Evolutionary conservation across 1,140 invertebrate genomes (phyloP).

Genomic region (Bombus soroeensis): DNA sequence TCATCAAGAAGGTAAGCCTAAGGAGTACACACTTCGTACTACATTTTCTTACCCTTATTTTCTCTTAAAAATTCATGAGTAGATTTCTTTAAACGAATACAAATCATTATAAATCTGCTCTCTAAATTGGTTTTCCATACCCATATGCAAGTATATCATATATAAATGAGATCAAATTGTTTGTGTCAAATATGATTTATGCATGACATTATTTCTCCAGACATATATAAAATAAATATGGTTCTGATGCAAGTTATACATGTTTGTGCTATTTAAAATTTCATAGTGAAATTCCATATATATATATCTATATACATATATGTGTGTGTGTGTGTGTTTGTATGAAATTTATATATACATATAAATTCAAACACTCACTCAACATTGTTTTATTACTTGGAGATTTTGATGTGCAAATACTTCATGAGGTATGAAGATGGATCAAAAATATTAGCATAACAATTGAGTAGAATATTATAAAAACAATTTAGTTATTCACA

Average conservation of each 20-base stretch:
- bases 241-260: constrained; percentile 29
- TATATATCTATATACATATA: neutral
- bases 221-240: constrained; percentile 45
- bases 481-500: constrained; percentile 9
- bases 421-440: constrained; percentile 34
- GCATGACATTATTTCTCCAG: constrained; percentile 63
- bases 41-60: constrained; percentile 73
- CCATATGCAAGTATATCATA: constrained; percentile 53
- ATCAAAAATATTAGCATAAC: constrained; percentile 7
- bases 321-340: neutral
- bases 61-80: constrained; percentile 62
- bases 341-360: constrained; percentile 7
- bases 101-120: constrained; percentile 50
- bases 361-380: constrained; percentile 20
- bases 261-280: constrained; percentile 17
- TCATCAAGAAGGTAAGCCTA: constrained; percentile 82
- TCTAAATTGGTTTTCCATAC: constrained; percentile 56
- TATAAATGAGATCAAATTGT: constrained; percentile 51
- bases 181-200: constrained; percentile 59
- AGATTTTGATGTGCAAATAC: constrained; percentile 21
- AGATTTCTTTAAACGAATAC: constrained; percentile 57
- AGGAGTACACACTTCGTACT: constrained; percentile 77
- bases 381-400: neutral
- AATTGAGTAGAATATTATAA: neutral
- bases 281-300: constrained; percentile 2